A percentile compares a stretch with the other conserved stretches of the same genome.
Evolutionary conservation across 2,888 invertebrate genomes (phyloP).

Genomic region (Pyrocoelia pectoralis): DNA sequence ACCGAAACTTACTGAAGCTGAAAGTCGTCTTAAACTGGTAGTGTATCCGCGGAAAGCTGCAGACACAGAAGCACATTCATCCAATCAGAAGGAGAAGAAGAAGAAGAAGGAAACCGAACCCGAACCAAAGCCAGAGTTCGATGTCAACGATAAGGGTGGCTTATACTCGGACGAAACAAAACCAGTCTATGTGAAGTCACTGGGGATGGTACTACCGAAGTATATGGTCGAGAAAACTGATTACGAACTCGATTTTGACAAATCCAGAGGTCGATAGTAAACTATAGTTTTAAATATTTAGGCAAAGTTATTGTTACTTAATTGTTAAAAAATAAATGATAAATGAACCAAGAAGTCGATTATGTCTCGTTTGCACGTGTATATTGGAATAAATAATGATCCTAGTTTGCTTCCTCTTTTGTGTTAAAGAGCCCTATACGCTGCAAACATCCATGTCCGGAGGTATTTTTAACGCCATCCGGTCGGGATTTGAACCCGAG

Average conservation of each 20-base stretch:
- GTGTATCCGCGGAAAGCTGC: constrained; percentile 47
- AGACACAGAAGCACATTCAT: constrained; percentile 31
- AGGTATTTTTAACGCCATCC: no score
- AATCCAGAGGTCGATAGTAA: background rate
- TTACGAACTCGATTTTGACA: constrained; percentile 72
- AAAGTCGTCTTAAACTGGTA: constrained; percentile 52
- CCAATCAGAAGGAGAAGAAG: constrained; percentile 26
- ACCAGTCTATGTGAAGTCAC: constrained; percentile 69
- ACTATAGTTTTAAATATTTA: background rate
- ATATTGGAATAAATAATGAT: no score
- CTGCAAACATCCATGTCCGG: no score
- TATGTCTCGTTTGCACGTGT: no score
- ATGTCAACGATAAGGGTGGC: constrained; percentile 66
- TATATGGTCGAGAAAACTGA: constrained; percentile 75
- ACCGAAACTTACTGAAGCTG: constrained; percentile 28
- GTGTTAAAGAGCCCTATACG: no score
- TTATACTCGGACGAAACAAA: constrained; percentile 73
- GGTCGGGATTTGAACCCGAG: no score
- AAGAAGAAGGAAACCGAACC: constrained; percentile 40
- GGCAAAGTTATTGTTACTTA: background rate
- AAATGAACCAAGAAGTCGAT: no score
- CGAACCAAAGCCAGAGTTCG: constrained; percentile 57
- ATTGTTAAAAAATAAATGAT: background rate
- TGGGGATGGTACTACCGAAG: constrained; percentile 71
- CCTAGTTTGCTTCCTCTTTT: no score